Evolutionary conservation across 1,140 invertebrate genomes (phyloP), one percentile per base, ranked within the genome.

Genomic region (Micrasema minimum): DNA sequence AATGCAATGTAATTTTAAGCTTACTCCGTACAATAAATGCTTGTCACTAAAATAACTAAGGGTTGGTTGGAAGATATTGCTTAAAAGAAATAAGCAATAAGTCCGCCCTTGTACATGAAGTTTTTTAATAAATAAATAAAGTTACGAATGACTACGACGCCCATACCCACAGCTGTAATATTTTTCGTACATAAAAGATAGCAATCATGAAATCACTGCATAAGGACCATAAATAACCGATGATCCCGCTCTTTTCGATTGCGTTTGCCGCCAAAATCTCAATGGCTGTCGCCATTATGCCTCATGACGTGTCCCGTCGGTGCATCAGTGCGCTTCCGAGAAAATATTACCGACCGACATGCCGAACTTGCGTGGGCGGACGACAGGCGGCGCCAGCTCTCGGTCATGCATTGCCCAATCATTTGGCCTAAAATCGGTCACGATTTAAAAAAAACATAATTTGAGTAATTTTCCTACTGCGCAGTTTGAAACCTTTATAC

Each of bases 271-370:
- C 35, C 14, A 11, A n/a, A 16, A 31, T 31, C 14, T 9, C 43
- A 46, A n/a, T 6, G 43, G n/a, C 43, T 46, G 51, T 31, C 26
- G 51, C 51, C 51, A 55, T 55, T 37, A 55, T 23, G 51, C 51
- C 43, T 37, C 16, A 38, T 59, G 55, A 59, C 37, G 55, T 12
- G 37, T 59, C 55, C 2, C 35, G 55, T 41, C 55, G 55, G 55
- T 59, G 18, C 55, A 59, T n/a, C 55, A 59, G 37, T 38, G 20
- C 55, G 55, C 55, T 59, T 59, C 55, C 55, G 11, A 41, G 55
- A 59, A 59, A 53, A 53, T 31, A 31, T 14, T 59, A 59, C 55
- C 37, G 55, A 59, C 55, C 1, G 55, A 38, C 26, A 0, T 12
- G 55, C 35, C 48, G 11, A 59, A 35, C 37, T 59, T 59, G 55